Base-by-base conservation (phyloP, 1,140 invertebrate genomes). In the Ceratina australensis region DNA sequence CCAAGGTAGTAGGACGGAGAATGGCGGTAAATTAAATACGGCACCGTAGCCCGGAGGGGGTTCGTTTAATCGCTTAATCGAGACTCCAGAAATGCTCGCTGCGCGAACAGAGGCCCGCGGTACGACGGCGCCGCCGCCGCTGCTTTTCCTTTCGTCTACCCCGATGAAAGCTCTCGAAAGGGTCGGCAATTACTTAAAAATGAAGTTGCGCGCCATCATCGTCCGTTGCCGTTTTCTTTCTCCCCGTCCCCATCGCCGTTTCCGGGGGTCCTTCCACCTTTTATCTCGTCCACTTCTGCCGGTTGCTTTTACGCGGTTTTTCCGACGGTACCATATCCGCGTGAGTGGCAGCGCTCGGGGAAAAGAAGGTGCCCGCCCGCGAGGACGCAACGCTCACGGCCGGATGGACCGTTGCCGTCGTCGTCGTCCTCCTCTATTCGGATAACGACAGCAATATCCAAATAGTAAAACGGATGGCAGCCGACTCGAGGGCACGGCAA, bases 21-120 rank as follows among this genome's bases (percentile, higher is more conserved):
- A 88, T 86, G 82, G 85, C 80, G 78, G 71, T 76, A 78, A 84
- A 81, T 87, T 87, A 87, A 83, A 87, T 86, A 87, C 78, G 85
- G 78, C 78, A 72, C 72, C 63, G 42, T 12, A 16, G 65, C 72
- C 26, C 42, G 57, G 47, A 33, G 61, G 77, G 72, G 79, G 80
- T 72, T 83, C 83, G 80, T 87, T 88, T 88, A 87, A 87, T 88
- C 80, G 85, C 86, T 88, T 87, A 87, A 88, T 88, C 87, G 86
- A 86, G 82, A 83, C 83, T 66, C 47, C 52, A 77, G 79, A 73
- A 49, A 85, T 84, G 74, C 80, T 71, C 71, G 74, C 49, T n/a
- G 60, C 73, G 60, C 73, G 76, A 65, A 63, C 61, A 72, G 54
- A 64, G 59, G 61, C 64, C 75, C 28, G 79, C 60, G 56, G 33